These are phyloP conservation scores for Margarornis squamiger DNA, from an alignment of 2,797 vertebrate genomes.

Conservation along the genomic window DNA sequence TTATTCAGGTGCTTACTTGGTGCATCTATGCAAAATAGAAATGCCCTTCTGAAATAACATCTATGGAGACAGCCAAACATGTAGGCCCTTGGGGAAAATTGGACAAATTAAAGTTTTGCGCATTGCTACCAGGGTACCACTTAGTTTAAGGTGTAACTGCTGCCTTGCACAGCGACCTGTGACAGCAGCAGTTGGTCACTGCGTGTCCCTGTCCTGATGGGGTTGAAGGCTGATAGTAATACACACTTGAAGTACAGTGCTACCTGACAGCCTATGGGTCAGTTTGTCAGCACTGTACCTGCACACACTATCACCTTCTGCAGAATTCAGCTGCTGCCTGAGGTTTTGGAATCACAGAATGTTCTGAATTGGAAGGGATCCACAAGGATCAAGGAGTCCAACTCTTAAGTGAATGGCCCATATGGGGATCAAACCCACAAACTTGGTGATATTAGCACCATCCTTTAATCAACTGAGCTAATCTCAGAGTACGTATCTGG, in stretches of 20 bases:
- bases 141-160: background rate
- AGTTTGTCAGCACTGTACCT: rapidly evolving
- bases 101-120: background rate
- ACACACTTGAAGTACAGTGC: rapidly evolving
- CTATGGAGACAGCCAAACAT: background rate
- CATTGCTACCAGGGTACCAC: rapidly evolving
- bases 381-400: background rate
- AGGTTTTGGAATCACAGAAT: background rate
- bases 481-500: too few relatives aligned
- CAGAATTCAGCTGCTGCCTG: background rate
- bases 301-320: background rate
- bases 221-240: background rate
- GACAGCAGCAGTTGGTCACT: background rate
- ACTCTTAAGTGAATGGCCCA: background rate
- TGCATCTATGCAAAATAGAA: background rate
- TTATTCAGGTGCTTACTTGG: background rate
- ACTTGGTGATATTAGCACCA: background rate
- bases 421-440: background rate
- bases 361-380: background rate
- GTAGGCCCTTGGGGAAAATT: background rate
- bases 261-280: rapidly evolving
- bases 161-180: background rate
- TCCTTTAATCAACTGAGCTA: background rate
- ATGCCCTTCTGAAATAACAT: background rate
- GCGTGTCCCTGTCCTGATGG: rapidly evolving